A percentile compares a stretch with the other conserved stretches of the same genome.
Conservation (phyloP, 2,113 vertebrate species). For the Cephalopterus ornatus region DNA sequence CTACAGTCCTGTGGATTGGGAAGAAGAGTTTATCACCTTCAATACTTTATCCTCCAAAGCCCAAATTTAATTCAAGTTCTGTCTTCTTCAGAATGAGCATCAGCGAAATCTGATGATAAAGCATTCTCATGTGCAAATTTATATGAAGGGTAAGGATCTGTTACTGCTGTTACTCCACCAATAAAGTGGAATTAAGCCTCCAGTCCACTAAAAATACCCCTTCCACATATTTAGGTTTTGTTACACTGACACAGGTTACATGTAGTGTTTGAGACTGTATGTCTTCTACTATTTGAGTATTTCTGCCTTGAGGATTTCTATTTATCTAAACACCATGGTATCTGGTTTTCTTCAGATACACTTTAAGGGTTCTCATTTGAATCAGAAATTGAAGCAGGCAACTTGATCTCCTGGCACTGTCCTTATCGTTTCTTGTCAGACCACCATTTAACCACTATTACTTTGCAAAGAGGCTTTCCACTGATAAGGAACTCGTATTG, state of each 20-base stretch:
- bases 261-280: neutral
- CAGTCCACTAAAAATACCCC: neutral
- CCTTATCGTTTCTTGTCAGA: conserved; percentile 27
- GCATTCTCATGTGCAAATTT: neutral
- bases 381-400: conserved; percentile 29
- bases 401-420: conserved; percentile 24
- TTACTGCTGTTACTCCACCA: neutral
- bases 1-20: neutral
- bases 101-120: neutral
- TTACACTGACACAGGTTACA: neutral
- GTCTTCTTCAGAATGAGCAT: neutral
- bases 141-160: neutral
- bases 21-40: neutral
- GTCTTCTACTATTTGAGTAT: neutral
- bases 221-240: neutral
- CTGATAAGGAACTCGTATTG: neutral
- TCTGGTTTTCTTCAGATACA: neutral
- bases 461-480: neutral
- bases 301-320: neutral
- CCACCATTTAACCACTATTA: conserved; percentile 1
- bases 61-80: neutral
- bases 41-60: neutral
- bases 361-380: neutral
- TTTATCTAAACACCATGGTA: neutral
- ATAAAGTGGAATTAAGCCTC: neutral